These are phyloP conservation scores for Dermatemys mawii DNA, from an alignment of 2,113 vertebrate genomes.

Conservation along the genomic window DNA sequence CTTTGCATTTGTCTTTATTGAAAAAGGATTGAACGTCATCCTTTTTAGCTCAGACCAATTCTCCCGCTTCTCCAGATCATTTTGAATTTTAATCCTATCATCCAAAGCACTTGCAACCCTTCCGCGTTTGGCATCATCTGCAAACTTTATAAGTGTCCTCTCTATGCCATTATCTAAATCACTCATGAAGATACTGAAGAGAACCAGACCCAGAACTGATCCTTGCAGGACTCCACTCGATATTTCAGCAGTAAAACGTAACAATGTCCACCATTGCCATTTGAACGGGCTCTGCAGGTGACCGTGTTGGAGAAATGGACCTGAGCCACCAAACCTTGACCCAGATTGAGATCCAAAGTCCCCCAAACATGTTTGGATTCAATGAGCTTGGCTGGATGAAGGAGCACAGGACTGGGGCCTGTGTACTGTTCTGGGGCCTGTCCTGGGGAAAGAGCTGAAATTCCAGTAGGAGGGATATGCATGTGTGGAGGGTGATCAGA, in stretches of 20 bases:
- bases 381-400: background rate
- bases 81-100: too few relatives aligned
- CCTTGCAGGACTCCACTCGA: too few relatives aligned
- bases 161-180: too few relatives aligned
- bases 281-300: background rate
- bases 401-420: background rate
- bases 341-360: background rate
- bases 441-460: rapidly evolving
- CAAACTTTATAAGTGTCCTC: too few relatives aligned
- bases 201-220: too few relatives aligned
- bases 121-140: too few relatives aligned
- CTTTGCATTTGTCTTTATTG: too few relatives aligned
- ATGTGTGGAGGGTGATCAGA: background rate
- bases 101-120: too few relatives aligned
- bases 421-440: background rate
- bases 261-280: background rate
- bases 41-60: too few relatives aligned
- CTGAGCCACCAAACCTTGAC: background rate
- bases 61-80: too few relatives aligned
- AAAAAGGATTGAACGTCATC: too few relatives aligned
- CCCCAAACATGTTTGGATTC: background rate
- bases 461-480: background rate
- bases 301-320: background rate
- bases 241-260: background rate
- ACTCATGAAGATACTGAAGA: too few relatives aligned